A percentile compares a stretch with the other conserved stretches of the same genome.
Conservation (phyloP, 2,113 vertebrate species). For the Xyliphius kryptos region DNA sequence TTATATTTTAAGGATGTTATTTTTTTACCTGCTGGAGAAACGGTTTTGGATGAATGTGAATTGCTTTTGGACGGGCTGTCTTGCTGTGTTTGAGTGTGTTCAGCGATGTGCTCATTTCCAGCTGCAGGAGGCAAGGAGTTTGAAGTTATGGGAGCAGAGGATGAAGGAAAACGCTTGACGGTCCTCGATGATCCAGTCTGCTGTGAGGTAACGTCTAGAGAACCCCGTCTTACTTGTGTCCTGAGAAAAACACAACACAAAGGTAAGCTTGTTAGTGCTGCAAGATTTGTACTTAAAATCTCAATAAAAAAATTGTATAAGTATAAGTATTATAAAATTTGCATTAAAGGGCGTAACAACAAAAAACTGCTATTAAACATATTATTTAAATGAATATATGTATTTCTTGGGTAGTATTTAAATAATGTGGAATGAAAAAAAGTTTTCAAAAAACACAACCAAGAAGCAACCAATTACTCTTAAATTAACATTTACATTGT, state of each 20-base stretch:
- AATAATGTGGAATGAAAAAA: too few relatives aligned
- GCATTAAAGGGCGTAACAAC: too few relatives aligned
- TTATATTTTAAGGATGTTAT: background rate
- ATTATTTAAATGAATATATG: too few relatives aligned
- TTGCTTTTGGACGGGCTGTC: slow-evolving; percentile 44
- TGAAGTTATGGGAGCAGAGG: slow-evolving; percentile 73
- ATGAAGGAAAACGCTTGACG: slow-evolving; percentile 77
- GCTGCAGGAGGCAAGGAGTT: slow-evolving; percentile 80
- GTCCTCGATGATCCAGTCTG: slow-evolving; percentile 74
- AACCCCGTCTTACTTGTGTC: slow-evolving; percentile 71
- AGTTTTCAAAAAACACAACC: too few relatives aligned
- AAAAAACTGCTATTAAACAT: too few relatives aligned
- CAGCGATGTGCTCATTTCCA: slow-evolving; percentile 48
- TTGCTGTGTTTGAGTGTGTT: slow-evolving; percentile 35
- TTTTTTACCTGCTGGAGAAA: slow-evolving; percentile 71
- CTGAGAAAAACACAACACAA: slow-evolving; percentile 64
- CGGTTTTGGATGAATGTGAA: slow-evolving; percentile 43
- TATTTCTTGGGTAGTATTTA: too few relatives aligned
- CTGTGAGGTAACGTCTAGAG: slow-evolving; percentile 62
- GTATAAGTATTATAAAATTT: too few relatives aligned
- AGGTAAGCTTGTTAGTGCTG: slow-evolving; percentile 1
- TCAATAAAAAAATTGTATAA: too few relatives aligned
- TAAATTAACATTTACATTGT: too few relatives aligned
- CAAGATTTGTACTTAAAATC: too few relatives aligned
- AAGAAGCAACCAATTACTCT: too few relatives aligned